Evolutionary conservation across 2,888 invertebrate genomes (phyloP).

Genomic region (Alitta virens): DNA sequence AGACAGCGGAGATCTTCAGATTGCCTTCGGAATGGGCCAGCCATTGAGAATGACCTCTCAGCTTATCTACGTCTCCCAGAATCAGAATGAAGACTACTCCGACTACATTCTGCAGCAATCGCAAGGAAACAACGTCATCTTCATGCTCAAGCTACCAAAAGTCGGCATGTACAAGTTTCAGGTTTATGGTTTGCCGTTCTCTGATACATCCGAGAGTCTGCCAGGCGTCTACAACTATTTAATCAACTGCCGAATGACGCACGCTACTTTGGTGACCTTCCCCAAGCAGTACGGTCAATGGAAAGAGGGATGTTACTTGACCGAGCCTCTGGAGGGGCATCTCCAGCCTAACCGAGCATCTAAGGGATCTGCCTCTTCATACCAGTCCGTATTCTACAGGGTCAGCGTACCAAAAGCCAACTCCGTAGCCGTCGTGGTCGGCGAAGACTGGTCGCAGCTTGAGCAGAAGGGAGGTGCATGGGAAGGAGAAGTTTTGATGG

Average conservation of each 20-base stretch:
- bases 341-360: constrained; percentile 33
- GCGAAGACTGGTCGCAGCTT: constrained; percentile 54
- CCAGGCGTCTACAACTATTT: constrained; percentile 58
- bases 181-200: constrained; percentile 50
- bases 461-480: constrained; percentile 40
- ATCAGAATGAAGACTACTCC: constrained; percentile 43
- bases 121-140: constrained; percentile 40
- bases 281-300: constrained; percentile 58
- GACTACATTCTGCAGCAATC: constrained; percentile 54
- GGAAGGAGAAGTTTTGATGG: constrained; percentile 47
- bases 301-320: constrained; percentile 57
- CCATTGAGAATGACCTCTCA: constrained; percentile 54
- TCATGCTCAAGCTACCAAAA: constrained; percentile 44
- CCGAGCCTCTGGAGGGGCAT: constrained; percentile 40
- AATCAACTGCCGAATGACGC: constrained; percentile 46
- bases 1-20: constrained; percentile 43
- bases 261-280: constrained; percentile 39
- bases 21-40: constrained; percentile 39
- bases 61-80: constrained; percentile 39
- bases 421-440: constrained; percentile 54
- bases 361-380: constrained; percentile 30
- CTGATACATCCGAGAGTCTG: constrained; percentile 50
- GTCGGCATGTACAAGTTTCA: constrained; percentile 56
- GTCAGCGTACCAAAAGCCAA: constrained; percentile 50
- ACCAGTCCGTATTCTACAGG: constrained; percentile 35